These are phyloP conservation scores for Lanius ludovicianus DNA, from an alignment of 2,113 vertebrate genomes.

Conservation along the genomic window DNA sequence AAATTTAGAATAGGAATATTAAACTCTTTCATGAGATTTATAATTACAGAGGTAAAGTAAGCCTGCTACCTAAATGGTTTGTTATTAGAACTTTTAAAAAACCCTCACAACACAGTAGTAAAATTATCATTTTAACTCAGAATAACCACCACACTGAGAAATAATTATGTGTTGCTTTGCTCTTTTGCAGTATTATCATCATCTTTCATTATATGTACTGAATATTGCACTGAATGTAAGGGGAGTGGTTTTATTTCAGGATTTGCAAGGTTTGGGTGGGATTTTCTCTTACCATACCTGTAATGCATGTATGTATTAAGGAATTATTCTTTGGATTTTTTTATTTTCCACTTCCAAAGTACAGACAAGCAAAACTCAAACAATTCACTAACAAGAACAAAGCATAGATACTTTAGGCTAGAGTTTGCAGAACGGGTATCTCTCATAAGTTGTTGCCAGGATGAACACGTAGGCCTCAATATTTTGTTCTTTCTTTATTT, in stretches of 20 bases:
- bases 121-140: neutral
- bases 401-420: neutral
- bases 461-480: neutral
- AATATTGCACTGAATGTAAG: neutral
- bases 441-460: neutral
- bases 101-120: neutral
- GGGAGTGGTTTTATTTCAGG: accelerated
- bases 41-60: neutral
- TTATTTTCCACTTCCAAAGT: neutral
- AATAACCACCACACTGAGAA: neutral
- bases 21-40: neutral
- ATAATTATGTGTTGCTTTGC: neutral
- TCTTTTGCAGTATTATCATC: neutral
- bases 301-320: neutral
- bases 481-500: neutral
- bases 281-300: neutral
- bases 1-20: neutral
- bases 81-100: neutral
- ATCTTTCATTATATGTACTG: neutral
- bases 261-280: accelerated
- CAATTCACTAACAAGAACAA: neutral
- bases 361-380: neutral
- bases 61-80: neutral
- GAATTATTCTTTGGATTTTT: neutral
- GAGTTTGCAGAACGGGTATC: neutral